These are phyloP conservation scores for Apocrypta bakeri DNA, from an alignment of 1,140 invertebrate species.

Conservation along the genomic window DNA sequence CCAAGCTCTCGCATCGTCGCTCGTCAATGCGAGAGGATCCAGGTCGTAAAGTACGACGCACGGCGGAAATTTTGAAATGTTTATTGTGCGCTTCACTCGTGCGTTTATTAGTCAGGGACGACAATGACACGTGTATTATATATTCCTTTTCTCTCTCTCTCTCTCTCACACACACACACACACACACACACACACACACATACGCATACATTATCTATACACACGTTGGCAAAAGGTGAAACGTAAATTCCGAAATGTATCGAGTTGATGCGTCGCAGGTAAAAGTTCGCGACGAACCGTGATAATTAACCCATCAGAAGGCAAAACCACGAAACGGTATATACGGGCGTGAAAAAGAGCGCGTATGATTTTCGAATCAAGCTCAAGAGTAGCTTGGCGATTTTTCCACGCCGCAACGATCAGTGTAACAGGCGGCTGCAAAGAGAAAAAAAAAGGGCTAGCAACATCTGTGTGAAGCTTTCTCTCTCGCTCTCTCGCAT, in stretches of 20 bases:
- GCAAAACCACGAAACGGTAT: not conserved
- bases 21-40: slow-evolving; percentile 2
- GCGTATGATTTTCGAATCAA: slow-evolving; percentile 1
- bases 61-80: slow-evolving; percentile 11
- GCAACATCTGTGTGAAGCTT: not conserved
- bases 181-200: no score
- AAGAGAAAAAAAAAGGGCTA: not conserved
- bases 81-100: not conserved
- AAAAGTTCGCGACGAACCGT: not conserved
- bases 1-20: not conserved
- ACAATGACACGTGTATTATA: not conserved
- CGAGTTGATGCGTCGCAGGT: not conserved
- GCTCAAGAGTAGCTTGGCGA: not conserved
- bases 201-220: no score
- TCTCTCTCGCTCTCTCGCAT: not conserved
- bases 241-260: not conserved
- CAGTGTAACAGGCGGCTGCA: not conserved
- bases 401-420: not conserved
- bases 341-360: not conserved
- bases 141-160: not conserved
- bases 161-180: no score
- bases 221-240: no score
- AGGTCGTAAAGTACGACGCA: not conserved
- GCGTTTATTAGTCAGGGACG: not conserved
- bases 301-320: not conserved